Conservation (phyloP, 2,113 vertebrate species). For the Boulengerochromis microlepis region DNA sequence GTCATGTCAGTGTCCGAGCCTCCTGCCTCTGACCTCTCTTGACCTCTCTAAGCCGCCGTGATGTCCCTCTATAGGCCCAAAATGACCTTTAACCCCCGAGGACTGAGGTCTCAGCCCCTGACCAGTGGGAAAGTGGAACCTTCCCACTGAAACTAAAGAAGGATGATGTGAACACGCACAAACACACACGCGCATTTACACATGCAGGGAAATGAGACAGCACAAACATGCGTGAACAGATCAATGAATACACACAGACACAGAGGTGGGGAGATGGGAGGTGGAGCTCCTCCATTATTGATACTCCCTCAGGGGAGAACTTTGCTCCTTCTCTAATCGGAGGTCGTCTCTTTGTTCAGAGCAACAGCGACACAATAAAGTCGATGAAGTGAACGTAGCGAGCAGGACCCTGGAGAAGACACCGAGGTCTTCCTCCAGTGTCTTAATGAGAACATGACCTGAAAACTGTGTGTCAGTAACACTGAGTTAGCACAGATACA, state of each 20-base stretch:
- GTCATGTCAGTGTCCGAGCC: conserved; percentile 22
- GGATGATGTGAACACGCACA: neutral
- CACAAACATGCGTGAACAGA: neutral
- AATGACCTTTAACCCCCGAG: conserved; percentile 42
- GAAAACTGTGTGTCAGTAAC: neutral
- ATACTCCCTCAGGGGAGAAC: neutral
- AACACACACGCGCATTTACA: neutral
- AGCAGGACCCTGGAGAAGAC: neutral
- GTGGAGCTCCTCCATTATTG: neutral
- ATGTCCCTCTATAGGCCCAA: conserved; percentile 38
- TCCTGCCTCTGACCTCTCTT: conserved; percentile 25
- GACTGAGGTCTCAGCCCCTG: conserved; percentile 13
- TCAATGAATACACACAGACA: neutral
- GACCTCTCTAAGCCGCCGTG: conserved; percentile 45
- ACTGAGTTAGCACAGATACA: neutral
- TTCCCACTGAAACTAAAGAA: neutral
- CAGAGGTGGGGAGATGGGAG: neutral
- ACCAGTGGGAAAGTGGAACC: conserved; percentile 58
- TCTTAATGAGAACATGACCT: neutral
- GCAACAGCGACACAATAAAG: neutral
- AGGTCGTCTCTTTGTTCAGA: neutral
- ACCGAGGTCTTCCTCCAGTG: rapidly evolving
- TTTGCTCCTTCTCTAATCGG: neutral
- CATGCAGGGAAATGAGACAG: rapidly evolving
- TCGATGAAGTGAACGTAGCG: neutral